These are phyloP conservation scores for Thymelicus sylvestris DNA, from an alignment of 2,888 invertebrate species.

Conservation along the genomic window DNA sequence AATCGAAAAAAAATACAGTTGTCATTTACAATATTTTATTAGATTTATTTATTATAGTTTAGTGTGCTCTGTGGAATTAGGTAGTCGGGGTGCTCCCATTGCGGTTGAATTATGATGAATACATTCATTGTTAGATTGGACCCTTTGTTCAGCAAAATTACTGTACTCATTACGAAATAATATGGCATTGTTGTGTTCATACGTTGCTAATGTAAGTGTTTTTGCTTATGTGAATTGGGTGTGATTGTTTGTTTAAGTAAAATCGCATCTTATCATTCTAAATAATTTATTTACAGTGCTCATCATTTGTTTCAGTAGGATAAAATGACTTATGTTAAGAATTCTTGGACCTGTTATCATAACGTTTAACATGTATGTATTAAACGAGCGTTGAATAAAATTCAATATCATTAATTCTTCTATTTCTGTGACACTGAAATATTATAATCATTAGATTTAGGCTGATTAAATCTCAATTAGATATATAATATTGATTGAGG, in stretches of 20 bases:
- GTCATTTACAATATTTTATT: neutral
- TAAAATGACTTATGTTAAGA: no score
- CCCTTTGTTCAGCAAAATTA: constrained; percentile 73
- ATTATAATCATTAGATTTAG: no score
- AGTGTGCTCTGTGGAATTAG: constrained; percentile 49
- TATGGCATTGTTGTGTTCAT: constrained; percentile 55
- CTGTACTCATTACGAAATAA: constrained; percentile 62
- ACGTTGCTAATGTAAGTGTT: constrained; percentile 53
- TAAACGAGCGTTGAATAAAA: no score
- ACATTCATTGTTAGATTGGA: constrained; percentile 65
- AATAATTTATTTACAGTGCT: no score
- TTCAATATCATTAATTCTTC: no score
- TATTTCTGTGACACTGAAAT: no score
- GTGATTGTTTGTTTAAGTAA: constrained; percentile 24
- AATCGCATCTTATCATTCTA: neutral
- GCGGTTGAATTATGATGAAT: constrained; percentile 69
- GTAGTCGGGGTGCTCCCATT: constrained; percentile 63
- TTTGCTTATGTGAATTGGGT: constrained; percentile 42
- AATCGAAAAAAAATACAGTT: neutral
- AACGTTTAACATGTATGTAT: no score
- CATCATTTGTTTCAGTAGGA: no score
- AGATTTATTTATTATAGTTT: constrained; percentile 18
- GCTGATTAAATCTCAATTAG: no score
- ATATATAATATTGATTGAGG: no score
- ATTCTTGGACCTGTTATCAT: no score